Conservation (phyloP, 2,797 vertebrate genomes). For the Rhinophrynus dorsalis region DNA sequence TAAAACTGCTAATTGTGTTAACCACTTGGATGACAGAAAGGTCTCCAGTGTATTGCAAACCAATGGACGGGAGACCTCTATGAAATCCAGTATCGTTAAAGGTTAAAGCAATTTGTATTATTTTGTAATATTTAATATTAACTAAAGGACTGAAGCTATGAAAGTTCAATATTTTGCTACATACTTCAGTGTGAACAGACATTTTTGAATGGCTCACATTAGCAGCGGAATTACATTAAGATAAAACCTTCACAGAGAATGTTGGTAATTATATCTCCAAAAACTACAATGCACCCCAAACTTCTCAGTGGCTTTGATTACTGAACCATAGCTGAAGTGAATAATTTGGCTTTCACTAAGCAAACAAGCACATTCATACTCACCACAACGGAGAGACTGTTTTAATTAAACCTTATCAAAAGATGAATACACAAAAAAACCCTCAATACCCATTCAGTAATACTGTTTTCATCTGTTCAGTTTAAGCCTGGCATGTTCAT, state of each 20-base stretch:
- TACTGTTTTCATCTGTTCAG: slow-evolving; percentile 83
- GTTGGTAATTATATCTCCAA: slow-evolving; percentile 81
- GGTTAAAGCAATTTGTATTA: slow-evolving; percentile 2
- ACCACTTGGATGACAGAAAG: too few species aligned
- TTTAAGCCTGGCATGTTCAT: slow-evolving; percentile 76
- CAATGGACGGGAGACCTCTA: too few species aligned
- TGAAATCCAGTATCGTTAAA: too few species aligned
- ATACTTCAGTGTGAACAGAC: slow-evolving; percentile 53
- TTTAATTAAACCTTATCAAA: slow-evolving; percentile 97
- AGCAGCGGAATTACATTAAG: slow-evolving; percentile 60
- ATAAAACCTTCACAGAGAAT: slow-evolving; percentile 51
- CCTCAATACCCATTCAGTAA: slow-evolving; percentile 76
- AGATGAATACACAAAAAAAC: slow-evolving; percentile 84
- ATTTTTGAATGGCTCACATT: slow-evolving; percentile 52
- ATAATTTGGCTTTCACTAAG: slow-evolving; percentile 87
- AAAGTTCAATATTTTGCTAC: slow-evolving; percentile 29
- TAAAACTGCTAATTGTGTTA: slow-evolving; percentile 14
- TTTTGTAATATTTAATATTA: slow-evolving; percentile 15
- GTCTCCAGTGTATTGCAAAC: too few species aligned
- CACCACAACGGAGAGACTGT: slow-evolving; percentile 84
- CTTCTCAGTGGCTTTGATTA: slow-evolving; percentile 86
- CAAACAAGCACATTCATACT: slow-evolving; percentile 93
- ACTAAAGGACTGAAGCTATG: slow-evolving; percentile 17
- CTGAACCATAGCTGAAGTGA: slow-evolving; percentile 86
- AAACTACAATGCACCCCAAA: slow-evolving; percentile 80